phyloP scores from a whole-genome alignment of 92 coral and sea anemone genomes.

The Zoanthus gigantus region DNA sequence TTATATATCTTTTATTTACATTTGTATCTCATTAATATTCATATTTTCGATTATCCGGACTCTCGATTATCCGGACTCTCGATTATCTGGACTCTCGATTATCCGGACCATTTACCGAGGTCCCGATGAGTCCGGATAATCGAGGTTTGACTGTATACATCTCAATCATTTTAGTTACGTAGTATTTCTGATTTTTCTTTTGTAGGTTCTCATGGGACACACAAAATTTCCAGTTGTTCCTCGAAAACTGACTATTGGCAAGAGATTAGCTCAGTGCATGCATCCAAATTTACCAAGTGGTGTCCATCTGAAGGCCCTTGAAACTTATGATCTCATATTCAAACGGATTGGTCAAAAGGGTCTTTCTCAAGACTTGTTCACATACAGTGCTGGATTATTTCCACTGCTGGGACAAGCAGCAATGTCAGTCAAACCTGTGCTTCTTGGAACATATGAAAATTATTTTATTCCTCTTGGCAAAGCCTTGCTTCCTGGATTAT shows the following conservation, averaged over 20 bases:
- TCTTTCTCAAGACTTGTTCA: slow-evolving; percentile 90
- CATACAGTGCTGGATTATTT: slow-evolving; percentile 91
- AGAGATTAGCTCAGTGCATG: slow-evolving; percentile 91
- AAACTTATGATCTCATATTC: slow-evolving; percentile 91
- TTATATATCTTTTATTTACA: too few species aligned
- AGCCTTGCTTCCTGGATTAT: slow-evolving; percentile 85
- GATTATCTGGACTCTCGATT: too few species aligned
- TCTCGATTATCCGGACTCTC: too few species aligned
- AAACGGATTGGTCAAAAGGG: slow-evolving; percentile 89
- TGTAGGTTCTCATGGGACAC: slow-evolving; percentile 75
- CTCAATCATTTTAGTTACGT: too few species aligned
- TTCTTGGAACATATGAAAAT: slow-evolving; percentile 88
- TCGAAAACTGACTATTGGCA: slow-evolving; percentile 90
- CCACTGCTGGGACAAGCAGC: slow-evolving; percentile 95
- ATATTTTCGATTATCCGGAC: too few species aligned
- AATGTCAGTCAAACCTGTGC: slow-evolving; percentile 91
- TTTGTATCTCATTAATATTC: too few species aligned
- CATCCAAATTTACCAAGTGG: slow-evolving; percentile 97
- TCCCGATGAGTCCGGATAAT: too few species aligned
- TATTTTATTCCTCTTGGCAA: slow-evolving; percentile 87
- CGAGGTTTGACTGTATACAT: too few species aligned
- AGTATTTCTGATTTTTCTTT: neutral
- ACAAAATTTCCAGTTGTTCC: slow-evolving; percentile 91
- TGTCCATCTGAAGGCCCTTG: slow-evolving; percentile 93
- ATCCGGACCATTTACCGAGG: too few species aligned